phyloP scores from a whole-genome alignment of 92 coral and sea anemone species.

The Meandrina meandrites region DNA sequence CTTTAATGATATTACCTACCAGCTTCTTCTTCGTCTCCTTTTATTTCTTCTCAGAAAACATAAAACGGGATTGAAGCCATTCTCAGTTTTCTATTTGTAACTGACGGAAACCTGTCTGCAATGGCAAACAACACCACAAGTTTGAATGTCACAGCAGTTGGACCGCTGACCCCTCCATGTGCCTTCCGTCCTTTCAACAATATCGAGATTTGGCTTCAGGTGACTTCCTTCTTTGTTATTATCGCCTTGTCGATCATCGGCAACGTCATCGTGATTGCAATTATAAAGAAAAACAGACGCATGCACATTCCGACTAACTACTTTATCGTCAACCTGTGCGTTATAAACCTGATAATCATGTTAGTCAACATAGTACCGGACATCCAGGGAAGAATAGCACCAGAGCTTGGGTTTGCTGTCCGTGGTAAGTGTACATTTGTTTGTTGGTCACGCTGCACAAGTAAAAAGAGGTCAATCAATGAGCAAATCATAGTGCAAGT shows the following conservation, averaged over 20 bases:
- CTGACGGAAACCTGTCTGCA: background rate
- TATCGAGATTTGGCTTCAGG: constrained; percentile 37
- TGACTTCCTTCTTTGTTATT: constrained; percentile 39
- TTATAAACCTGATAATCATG: constrained; percentile 51
- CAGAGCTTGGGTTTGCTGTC: constrained; percentile 22
- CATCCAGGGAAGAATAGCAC: constrained; percentile 32
- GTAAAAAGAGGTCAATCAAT: background rate
- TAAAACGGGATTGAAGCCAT: background rate
- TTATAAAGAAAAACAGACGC: constrained; percentile 46
- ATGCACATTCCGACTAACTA: constrained; percentile 59
- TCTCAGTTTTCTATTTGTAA: background rate
- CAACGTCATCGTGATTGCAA: constrained; percentile 43
- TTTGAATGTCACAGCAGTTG: background rate
- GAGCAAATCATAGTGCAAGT: no score
- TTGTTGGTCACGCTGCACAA: background rate
- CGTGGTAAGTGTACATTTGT: constrained; percentile 10
- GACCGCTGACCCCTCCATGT: background rate
- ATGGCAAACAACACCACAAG: constrained; percentile 14
- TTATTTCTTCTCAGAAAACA: background rate
- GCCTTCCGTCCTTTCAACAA: background rate
- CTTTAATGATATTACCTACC: no score
- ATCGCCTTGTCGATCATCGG: constrained; percentile 54
- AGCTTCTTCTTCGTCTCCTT: background rate
- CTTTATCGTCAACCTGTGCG: constrained; percentile 63
- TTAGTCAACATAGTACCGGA: constrained; percentile 17